A percentile compares a stretch with the other conserved stretches of the same genome.
These are phyloP conservation scores for Petrophora chlorosata DNA, from an alignment of 2,888 invertebrate genomes.

Conservation along the genomic window DNA sequence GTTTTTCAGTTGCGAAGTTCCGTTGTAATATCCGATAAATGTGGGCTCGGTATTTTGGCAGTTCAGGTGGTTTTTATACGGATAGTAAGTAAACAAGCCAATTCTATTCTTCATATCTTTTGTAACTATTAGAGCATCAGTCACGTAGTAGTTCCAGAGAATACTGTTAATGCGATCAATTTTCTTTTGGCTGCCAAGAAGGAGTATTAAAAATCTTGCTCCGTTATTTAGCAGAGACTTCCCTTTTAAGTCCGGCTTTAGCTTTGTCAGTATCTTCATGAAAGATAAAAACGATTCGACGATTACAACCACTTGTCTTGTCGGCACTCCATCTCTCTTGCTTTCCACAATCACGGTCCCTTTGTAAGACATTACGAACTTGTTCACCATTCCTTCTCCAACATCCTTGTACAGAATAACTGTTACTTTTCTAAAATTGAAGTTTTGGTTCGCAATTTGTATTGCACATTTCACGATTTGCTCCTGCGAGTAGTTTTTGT, in stretches of 20 bases:
- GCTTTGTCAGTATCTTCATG: constrained; percentile 45
- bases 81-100: constrained; percentile 57
- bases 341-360: constrained; percentile 58
- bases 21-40: constrained; percentile 51
- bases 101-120: constrained; percentile 42
- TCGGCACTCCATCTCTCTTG: constrained; percentile 44
- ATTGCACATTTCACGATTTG: constrained; percentile 47
- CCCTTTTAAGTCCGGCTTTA: constrained; percentile 63
- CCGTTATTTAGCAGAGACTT: constrained; percentile 55
- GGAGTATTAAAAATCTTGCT: constrained; percentile 55
- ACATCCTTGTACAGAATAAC: constrained; percentile 54
- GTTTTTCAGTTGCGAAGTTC: constrained; percentile 30
- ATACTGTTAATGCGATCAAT: constrained; percentile 53
- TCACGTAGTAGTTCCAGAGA: constrained; percentile 59
- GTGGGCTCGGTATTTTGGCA: constrained; percentile 58
- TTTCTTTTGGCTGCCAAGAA: constrained; percentile 47
- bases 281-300: constrained; percentile 57
- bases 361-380: constrained; percentile 53
- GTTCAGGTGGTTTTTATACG: constrained; percentile 56
- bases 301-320: constrained; percentile 60
- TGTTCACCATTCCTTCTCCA: constrained; percentile 44
- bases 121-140: constrained; percentile 53
- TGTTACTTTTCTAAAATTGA: constrained; percentile 51
- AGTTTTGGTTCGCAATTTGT: constrained; percentile 57
- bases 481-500: constrained; percentile 31